Evolutionary conservation across 2,888 invertebrate species (phyloP).

Genomic region (Mantis religiosa): DNA sequence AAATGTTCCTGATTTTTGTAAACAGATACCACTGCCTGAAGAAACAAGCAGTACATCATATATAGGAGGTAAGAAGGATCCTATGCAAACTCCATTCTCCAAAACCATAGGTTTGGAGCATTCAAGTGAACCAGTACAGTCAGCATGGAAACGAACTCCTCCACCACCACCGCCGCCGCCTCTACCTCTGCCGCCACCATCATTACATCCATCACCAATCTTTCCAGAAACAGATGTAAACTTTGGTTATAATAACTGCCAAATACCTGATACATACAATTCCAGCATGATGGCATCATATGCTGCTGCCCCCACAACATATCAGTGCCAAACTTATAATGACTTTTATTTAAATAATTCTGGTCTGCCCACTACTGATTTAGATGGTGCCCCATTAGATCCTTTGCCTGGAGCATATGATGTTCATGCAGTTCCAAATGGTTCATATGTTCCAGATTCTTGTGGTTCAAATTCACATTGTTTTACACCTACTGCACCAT

Average conservation of each 20-base stretch:
- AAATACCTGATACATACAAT: neutral
- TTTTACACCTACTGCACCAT: neutral
- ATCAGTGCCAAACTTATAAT: neutral
- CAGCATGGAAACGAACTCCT: neutral
- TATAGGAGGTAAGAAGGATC: neutral
- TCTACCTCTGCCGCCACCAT: neutral
- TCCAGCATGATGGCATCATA: neutral
- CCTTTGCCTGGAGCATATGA: neutral
- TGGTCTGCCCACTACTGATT: neutral
- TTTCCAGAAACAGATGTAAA: neutral
- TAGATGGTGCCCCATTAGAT: neutral
- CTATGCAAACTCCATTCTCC: neutral
- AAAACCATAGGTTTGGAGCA: neutral
- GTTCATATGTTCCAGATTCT: neutral
- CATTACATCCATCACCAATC: neutral
- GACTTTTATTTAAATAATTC: neutral
- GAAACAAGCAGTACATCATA: neutral
- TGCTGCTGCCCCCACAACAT: neutral
- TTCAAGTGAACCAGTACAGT: neutral
- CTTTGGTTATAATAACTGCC: neutral
- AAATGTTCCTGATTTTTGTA: neutral
- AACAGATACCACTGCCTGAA: neutral
- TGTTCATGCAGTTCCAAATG: neutral
- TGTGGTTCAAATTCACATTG: neutral
- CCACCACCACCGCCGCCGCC: no score